Evolutionary conservation across 2,113 vertebrate genomes (phyloP), one percentile per base, ranked within the genome.

Genomic region (Caretta caretta): DNA sequence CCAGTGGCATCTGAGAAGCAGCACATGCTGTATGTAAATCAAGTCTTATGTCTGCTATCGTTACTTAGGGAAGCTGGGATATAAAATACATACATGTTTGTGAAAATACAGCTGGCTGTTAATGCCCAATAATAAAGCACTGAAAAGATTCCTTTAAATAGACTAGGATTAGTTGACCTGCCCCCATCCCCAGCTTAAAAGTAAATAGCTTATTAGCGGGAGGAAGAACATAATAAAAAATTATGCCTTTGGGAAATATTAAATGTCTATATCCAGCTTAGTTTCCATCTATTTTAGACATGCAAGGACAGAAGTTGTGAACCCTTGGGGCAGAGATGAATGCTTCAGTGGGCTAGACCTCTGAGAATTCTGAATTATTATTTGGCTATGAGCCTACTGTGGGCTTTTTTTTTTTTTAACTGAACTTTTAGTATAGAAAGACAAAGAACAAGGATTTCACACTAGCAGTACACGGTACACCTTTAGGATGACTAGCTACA

Each of bases 201-300:
- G 89, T 87, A 97, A 96, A 87, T 57, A 94, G 51, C 42, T 95
- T 87, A 83, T 97, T 96, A 95, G 57, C 87, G 22, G 25, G 85
- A 96, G 88, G 93, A 98, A 97, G 51, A 92, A 17, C 29, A 88
- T 10, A 95, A 84, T 95, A 94, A 17, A 92, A 90, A 94, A 56
- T 25, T 0, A 78, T 94, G n/a, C 96, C 89, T 93, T 89, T 90
- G 94, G 96, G 96, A 97, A 92, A 96, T 93, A 95, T 91, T 84
- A 93, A 62, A 88, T 90, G 94, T 98, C 96, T 96, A 92, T 95
- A 95, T 93, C 83, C 92, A 95, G 94, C 80, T 90, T 65, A 54
- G 80, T 95, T 98, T 97, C 93, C 75, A 95, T 96, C 90, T 94
- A 53, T 95, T 94, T 51, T 84, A 89, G 76, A 57, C 82, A 17